phyloP scores from a whole-genome alignment of 1,140 invertebrate genomes.

The Drosophila bipectinata region DNA sequence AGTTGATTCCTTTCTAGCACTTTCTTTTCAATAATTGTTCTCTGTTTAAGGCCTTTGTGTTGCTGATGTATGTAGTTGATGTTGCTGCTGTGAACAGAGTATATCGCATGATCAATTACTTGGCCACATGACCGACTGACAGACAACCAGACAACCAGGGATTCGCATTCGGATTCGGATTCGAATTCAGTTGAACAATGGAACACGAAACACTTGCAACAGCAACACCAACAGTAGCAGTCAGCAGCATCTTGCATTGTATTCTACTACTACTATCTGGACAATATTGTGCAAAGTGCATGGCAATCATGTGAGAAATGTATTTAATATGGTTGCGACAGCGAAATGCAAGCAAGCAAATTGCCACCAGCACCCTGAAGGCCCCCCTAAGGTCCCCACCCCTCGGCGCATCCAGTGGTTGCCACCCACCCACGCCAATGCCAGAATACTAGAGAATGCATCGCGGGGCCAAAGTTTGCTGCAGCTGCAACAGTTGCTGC shows the following conservation, averaged over 20 bases:
- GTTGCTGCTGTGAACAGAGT: constrained; percentile 6
- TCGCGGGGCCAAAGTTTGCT: constrained; percentile 67
- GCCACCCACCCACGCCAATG: constrained; percentile 55
- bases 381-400: not conserved
- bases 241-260: constrained; percentile 6
- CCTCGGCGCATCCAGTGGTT: not conserved
- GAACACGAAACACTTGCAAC: constrained; percentile 34
- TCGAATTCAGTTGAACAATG: constrained; percentile 26
- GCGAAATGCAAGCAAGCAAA: constrained; percentile 71
- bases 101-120: constrained; percentile 43
- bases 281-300: not conserved
- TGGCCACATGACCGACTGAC: constrained; percentile 45
- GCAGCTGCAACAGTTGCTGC: constrained; percentile 53
- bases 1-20: constrained; percentile 18
- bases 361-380: constrained; percentile 40
- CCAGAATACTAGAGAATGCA: constrained; percentile 39
- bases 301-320: constrained; percentile 73
- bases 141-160: constrained; percentile 21
- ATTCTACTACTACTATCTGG: not conserved
- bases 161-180: too few species aligned
- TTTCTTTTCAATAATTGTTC: constrained; percentile 11
- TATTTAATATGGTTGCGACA: constrained; percentile 74
- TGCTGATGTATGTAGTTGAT: not conserved
- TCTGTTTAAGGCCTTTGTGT: constrained; percentile 11
- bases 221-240: constrained; percentile 17